These are phyloP conservation scores for Thera britannica DNA, from an alignment of 2,888 invertebrate species.

Conservation along the genomic window DNA sequence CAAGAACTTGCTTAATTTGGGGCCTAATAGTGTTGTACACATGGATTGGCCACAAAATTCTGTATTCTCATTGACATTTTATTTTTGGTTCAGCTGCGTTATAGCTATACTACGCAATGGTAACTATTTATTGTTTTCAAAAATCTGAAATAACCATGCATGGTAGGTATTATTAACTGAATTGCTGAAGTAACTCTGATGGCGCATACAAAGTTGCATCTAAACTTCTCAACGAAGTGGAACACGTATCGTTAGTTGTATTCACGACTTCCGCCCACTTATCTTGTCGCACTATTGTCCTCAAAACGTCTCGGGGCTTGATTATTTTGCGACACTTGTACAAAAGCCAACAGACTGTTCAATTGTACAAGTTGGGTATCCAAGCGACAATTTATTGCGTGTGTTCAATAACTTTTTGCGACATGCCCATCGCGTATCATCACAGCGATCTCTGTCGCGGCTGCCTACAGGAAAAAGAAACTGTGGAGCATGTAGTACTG, in stretches of 20 bases:
- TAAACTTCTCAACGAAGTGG: conserved; percentile 20
- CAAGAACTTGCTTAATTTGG: no score
- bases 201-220: conserved; percentile 18
- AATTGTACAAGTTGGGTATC: conserved; percentile 14
- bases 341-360: conserved; percentile 18
- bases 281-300: conserved; percentile 33
- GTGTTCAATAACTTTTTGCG: background rate
- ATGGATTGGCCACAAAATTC: no score
- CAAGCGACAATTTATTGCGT: conserved; percentile 4
- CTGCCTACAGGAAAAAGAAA: no score
- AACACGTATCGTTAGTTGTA: conserved; percentile 32
- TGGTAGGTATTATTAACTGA: background rate
- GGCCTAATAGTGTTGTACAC: no score
- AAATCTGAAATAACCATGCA: background rate
- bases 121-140: background rate
- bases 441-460: no score
- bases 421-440: no score
- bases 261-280: conserved; percentile 33
- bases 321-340: conserved; percentile 25
- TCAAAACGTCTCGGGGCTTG: conserved; percentile 28
- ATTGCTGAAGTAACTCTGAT: background rate
- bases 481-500: no score
- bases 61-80: no score
- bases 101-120: background rate
- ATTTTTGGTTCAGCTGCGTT: no score